Evolutionary conservation across 2,888 invertebrate species (phyloP), one percentile per base, ranked within the genome.

Genomic region (Lamproptera curius): DNA sequence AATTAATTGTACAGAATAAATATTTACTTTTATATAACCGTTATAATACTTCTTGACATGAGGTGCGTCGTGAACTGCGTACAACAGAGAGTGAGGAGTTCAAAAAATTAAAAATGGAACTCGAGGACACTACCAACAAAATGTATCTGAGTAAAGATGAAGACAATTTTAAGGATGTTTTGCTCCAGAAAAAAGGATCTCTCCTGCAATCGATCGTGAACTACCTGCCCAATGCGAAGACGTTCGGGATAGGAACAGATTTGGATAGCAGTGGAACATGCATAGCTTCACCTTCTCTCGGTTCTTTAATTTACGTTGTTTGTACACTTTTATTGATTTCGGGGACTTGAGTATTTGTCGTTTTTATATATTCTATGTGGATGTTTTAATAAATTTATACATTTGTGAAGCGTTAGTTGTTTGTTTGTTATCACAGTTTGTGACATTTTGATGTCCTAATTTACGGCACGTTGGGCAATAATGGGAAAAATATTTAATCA

Each of bases 21-120:
- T n/a, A n/a, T n/a, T n/a, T n/a, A n/a, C n/a, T n/a, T n/a, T n/a
- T n/a, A n/a, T n/a, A n/a, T n/a, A n/a, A n/a, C n/a, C n/a, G n/a
- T n/a, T n/a, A n/a, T n/a, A n/a, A n/a, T n/a, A n/a, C n/a, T n/a
- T n/a, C n/a, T n/a, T n/a, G n/a, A n/a, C n/a, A n/a, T n/a, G 17
- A 76, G 76, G 69, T 72, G 2, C 59, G 56, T 14, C 53, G 64
- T 23, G 60, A 67, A 46, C 16, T 56, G 4, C 47, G 55, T 13
- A 47, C 37, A 1, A 48, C 41, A 11, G 33, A 42, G 13, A 42
- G 42, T 3, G 47, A 47, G 31, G 42, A 42, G 1, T 47, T 42
- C 1, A 36, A 23, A 31, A 31, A 16, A 10, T 47, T 42, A 2
- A 47, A 33, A 20, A 20, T 20, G 13, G 20, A 17, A 20, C 16